phyloP scores from a whole-genome alignment of 2,888 invertebrate genomes.

The Fragum fragum region DNA sequence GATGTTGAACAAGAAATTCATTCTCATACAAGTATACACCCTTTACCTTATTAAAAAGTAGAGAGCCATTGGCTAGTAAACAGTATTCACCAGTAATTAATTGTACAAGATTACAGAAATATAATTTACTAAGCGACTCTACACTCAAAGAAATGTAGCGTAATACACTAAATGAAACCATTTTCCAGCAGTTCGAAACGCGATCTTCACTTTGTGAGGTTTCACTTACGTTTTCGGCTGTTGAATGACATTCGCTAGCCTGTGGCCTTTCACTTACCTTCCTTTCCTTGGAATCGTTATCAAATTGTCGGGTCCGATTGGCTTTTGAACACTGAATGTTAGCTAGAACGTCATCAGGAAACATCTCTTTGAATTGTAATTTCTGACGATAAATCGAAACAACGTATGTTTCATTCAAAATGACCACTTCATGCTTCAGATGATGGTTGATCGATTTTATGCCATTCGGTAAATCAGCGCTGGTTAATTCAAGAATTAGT shows the following conservation, averaged over 20 bases:
- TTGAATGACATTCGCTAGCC: background rate
- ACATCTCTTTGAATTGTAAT: background rate
- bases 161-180: background rate
- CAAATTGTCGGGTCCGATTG: too few species aligned
- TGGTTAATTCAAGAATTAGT: background rate
- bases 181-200: background rate
- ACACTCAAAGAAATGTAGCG: background rate
- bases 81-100: background rate
- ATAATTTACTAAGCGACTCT: background rate
- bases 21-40: background rate
- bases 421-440: background rate
- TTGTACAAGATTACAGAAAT: background rate
- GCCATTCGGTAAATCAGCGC: background rate
- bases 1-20: background rate
- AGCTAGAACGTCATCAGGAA: background rate
- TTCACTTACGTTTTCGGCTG: background rate
- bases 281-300: background rate
- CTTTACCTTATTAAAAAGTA: background rate
- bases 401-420: background rate
- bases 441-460: background rate
- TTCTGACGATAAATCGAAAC: background rate
- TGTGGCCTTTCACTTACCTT: background rate
- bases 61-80: slow-evolving; percentile 5
- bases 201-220: background rate
- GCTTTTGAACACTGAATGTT: background rate